Evolutionary conservation across 2,888 invertebrate species (phyloP), one percentile per base, ranked within the genome.

Genomic region (Boloria selene): DNA sequence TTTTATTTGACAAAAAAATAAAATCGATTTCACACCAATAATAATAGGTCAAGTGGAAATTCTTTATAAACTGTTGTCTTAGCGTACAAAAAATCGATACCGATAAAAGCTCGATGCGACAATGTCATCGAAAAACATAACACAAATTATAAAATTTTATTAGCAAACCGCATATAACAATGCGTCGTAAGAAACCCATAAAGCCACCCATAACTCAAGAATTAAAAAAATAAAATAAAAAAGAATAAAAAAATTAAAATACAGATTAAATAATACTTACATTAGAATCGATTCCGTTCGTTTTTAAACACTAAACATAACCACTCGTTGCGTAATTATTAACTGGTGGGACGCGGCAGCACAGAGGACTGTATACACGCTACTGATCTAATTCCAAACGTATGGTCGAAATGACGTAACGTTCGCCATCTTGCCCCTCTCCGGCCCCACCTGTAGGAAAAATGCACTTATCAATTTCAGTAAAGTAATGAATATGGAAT

Each of bases 311-410:
- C 69, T 65, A 67, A 71, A 69, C 72, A 75, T 55, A 61, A 45
- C 13, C 54, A 50, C 56, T 50, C 4, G 45, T 17, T 50, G 49
- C 49, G 49, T 59, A 59, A 59, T 59, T 31, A 13, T 2, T 26
- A 38, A 38, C 31, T 13, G 0, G 16, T 53, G 22, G 45, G 58
- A 65, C 69, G 63, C 77, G 72, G 67, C 75, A 86, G 79, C 75
- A 73, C 81, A 66, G 74, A 77, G 74, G 80, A 77, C 75, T 76
- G 83, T 84, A 76, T 80, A 78, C 78, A 80, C 79, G 85, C 82
- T 81, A 91, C 91, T 91, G 91, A 87, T 89, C 91, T 85, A 90
- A 89, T 90, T 90, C 81, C 81, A 80, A 86, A 83, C 83, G 87
- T 83, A 85, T 86, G 85, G 76, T 87, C 85, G 85, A 85, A 87